phyloP scores from a whole-genome alignment of 2,797 vertebrate species.

The Crax fasciolata region DNA sequence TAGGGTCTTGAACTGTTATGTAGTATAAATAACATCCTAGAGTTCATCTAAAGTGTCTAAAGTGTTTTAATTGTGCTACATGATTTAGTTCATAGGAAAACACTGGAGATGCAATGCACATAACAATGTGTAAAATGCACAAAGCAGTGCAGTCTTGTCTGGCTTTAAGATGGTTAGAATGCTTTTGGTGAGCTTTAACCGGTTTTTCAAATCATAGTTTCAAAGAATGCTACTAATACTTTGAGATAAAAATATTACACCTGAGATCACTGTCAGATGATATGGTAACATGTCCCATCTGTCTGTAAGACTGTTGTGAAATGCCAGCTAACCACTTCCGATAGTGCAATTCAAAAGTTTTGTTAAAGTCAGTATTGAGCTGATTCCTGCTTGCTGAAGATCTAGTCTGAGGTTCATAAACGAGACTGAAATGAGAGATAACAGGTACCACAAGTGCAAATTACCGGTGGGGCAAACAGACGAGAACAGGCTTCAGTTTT shows the following conservation, averaged over 20 bases:
- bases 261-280: background rate
- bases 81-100: background rate
- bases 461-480: background rate
- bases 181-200: background rate
- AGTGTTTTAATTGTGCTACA: background rate
- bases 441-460: background rate
- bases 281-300: background rate
- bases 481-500: background rate
- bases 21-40: background rate
- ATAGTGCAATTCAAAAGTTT: background rate
- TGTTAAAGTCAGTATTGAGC: background rate
- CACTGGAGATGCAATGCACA: accelerated
- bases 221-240: background rate
- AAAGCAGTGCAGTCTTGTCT: background rate
- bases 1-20: background rate
- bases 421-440: background rate
- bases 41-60: background rate
- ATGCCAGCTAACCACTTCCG: background rate
- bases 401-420: background rate
- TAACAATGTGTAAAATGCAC: background rate
- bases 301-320: background rate
- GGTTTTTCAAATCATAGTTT: background rate
- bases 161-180: background rate
- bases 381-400: background rate
- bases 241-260: background rate